A percentile compares a stretch with the other conserved stretches of the same genome.
Evolutionary conservation across 2,113 vertebrate genomes (phyloP).

Genomic region (Microcebus lehilahytsara): DNA sequence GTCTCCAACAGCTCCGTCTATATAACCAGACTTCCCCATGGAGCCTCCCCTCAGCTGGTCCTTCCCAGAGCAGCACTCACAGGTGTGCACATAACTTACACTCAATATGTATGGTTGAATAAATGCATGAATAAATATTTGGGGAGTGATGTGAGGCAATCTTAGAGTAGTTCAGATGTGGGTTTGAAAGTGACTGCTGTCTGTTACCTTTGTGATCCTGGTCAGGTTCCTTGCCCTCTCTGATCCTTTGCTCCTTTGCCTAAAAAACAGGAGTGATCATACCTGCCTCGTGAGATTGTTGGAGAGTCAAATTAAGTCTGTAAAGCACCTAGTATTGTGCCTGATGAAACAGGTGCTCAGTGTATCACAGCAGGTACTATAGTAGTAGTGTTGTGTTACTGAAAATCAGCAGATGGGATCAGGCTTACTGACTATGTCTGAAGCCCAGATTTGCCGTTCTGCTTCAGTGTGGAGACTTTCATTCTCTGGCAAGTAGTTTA

Average conservation of each 20-base stretch:
- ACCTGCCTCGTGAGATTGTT: background rate
- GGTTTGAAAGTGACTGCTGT: background rate
- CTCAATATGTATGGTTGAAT: background rate
- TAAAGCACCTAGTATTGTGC: too few species aligned
- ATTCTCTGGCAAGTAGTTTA: background rate
- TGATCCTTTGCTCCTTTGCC: background rate
- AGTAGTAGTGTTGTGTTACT: too few species aligned
- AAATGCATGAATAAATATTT: rapidly evolving
- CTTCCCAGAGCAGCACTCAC: constrained; percentile 67
- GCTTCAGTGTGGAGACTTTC: background rate
- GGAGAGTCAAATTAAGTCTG: background rate
- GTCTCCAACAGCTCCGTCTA: constrained; percentile 91
- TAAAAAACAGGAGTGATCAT: background rate
- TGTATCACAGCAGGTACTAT: background rate
- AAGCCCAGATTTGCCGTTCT: background rate
- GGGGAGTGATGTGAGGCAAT: rapidly evolving
- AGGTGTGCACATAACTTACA: constrained; percentile 57
- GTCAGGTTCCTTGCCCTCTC: background rate
- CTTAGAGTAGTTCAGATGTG: background rate
- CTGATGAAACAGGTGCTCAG: background rate
- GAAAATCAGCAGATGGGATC: background rate
- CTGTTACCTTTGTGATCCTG: background rate
- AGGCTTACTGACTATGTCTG: background rate
- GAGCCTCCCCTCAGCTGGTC: constrained; percentile 65
- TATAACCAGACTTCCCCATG: constrained; percentile 89